Base-by-base conservation (phyloP, 2,888 invertebrate genomes). In the Diogma glabrata region DNA sequence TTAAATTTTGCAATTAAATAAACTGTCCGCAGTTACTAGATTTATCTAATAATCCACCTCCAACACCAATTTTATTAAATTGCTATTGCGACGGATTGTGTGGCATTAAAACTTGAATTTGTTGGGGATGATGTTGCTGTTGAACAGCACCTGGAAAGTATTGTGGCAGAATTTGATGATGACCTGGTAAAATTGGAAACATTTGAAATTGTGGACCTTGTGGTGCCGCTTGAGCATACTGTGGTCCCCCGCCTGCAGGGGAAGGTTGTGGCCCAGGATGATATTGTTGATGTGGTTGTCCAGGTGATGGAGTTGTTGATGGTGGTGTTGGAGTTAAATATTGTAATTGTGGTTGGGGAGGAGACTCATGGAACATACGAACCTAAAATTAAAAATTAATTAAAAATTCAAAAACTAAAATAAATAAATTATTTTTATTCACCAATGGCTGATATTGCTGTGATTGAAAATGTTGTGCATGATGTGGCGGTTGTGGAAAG, bases 311-410 rank as follows among this genome's bases (percentile, higher is more conserved):
- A 50, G 75, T 75, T 56, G 74, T 75, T 57, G 75, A 75, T 54
- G 73, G 75, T 56, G 75, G 74, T 40, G 70, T 75, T 56, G 74
- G 76, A 52, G 74, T 64, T 67, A 77, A 70, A 58, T 76, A 77
- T 60, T 76, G 78, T 57, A 77, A 63, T 63, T 69, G 62, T 12
- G 51, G 49, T 33, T 74, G 75, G 48, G 74, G 75, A 38, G 75
- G 72, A 46, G 77, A 75, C 43, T 80, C 79, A 63, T 72, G 48
- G 67, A 81, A 84, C 79, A 86, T 82, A 51, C 85, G 78, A 58
- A 86, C 76, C 75, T 65, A 57, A 36, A 47, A 47, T 17, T 5
- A 47, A 28, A 12, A 17, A 16, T 8, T 26, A 28, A 17, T 8
- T 47, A 17, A 26, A 10, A 16, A 16, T 10, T 23, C 14, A 43